These are phyloP conservation scores for Lepus townsendii DNA, from an alignment of 2,797 vertebrate genomes.

Conservation along the genomic window DNA sequence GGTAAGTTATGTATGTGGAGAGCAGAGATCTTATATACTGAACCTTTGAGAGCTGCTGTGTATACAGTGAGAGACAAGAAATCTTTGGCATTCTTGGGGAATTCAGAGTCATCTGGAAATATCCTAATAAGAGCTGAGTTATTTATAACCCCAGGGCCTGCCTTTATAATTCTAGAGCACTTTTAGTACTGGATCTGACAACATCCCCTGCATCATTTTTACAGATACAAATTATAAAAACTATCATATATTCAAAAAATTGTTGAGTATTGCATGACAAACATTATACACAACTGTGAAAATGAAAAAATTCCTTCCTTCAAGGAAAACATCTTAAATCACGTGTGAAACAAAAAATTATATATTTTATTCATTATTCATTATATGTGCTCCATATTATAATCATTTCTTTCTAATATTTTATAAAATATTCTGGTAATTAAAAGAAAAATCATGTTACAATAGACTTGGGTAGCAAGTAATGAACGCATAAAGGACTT, in stretches of 20 bases:
- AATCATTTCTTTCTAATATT: background rate
- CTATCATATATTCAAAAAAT: background rate
- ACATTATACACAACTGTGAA: background rate
- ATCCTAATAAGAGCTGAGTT: background rate
- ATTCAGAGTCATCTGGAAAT: background rate
- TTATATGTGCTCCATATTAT: background rate
- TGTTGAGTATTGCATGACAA: background rate
- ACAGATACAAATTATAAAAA: background rate
- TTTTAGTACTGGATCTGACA: background rate
- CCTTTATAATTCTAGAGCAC: background rate
- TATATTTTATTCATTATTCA: background rate
- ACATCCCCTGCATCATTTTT: background rate
- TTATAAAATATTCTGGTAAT: background rate
- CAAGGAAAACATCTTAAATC: background rate
- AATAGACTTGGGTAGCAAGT: background rate
- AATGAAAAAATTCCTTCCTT: conserved; percentile 15
- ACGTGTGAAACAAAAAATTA: background rate
- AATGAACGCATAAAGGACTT: background rate
- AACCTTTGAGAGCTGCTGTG: background rate
- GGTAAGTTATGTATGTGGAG: background rate
- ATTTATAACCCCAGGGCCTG: background rate
- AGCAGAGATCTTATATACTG: background rate
- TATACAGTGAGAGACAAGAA: background rate
- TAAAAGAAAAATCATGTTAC: background rate
- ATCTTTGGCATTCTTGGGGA: background rate